Conservation (phyloP, 2,113 vertebrate species). For the Siniperca knerii region DNA sequence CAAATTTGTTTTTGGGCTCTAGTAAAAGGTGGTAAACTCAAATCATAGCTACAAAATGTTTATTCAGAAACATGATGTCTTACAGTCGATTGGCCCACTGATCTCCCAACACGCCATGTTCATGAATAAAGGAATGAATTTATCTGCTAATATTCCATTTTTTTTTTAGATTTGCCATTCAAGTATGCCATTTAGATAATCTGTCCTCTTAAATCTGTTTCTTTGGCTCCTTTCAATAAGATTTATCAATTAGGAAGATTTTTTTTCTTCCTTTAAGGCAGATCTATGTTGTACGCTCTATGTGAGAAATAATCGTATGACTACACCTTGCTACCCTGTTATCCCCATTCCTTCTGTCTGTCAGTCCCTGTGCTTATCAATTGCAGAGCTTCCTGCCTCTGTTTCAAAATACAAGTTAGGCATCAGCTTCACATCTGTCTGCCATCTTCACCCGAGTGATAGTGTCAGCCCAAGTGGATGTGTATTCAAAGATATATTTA, state of each 20-base stretch:
- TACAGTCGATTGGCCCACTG: not conserved
- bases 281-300: too few species aligned
- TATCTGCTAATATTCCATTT: not conserved
- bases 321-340: not conserved
- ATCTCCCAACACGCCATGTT: not conserved
- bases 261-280: not conserved
- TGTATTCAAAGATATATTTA: conserved; percentile 25
- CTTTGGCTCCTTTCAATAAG: not conserved
- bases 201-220: not conserved
- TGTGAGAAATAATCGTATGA: not conserved
- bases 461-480: not conserved
- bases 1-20: not conserved
- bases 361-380: conserved; percentile 2
- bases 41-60: not conserved
- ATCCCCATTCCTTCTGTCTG: not conserved
- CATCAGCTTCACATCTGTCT: conserved; percentile 9
- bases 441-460: conserved; percentile 10
- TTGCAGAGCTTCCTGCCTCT: not conserved
- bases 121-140: not conserved
- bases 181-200: not conserved
- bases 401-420: conserved; percentile 17
- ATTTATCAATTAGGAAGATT: not conserved
- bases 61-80: not conserved
- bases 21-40: not conserved
- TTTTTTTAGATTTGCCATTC: not conserved